Evolutionary conservation across 2,113 vertebrate genomes (phyloP), one percentile per base, ranked within the genome.

Genomic region (Coptodon rendalli): DNA sequence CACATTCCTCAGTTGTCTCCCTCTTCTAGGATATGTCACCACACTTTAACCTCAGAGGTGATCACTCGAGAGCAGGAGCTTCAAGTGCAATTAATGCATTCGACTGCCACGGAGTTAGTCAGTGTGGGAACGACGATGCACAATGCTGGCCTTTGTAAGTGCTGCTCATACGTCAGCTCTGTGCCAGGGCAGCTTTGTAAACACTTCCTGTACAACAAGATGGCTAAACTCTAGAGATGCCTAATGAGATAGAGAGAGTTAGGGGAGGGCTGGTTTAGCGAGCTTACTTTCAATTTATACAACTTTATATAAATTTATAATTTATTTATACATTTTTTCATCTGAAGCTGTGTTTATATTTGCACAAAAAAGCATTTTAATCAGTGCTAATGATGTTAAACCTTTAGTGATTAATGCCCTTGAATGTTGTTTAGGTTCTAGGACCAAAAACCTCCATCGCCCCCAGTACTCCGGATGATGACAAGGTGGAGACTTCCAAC

Each of bases 371-470:
- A n/a, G 0, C 22, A 2, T 56, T 13, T 31, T 52, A 40, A 40
- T 9, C 29, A 38, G 29, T 50, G 14, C 34, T 80, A 53, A 40
- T 71, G n/a, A 61, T 36, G 10, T 63, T 36, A 73, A 27, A 81
- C 10, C 16, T 16, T 71, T 7, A 19, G 10, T 36, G 27, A 87
- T 34, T 16, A 6, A 54, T 81, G 76, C 6, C 7, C 27, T 11
- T 78, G n/a, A 7, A 59, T 90, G 2, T 73, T 76, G 12, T 92
- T 59, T n/a, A 97, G 97, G 94, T 79, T 80, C 90, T 97, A 80
- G 97, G 97, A 8, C 59, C 94, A 54, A 96, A 94, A 91, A 9
- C 91, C 9, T 2, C 24, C 54, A 95, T 97, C 4, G 88, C 96
- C 11, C 91, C 96, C 13, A 91, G 92, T 43, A 91, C 43, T 68